Conservation (phyloP, 2,888 invertebrate genomes). For the Druceiella hillmani region DNA sequence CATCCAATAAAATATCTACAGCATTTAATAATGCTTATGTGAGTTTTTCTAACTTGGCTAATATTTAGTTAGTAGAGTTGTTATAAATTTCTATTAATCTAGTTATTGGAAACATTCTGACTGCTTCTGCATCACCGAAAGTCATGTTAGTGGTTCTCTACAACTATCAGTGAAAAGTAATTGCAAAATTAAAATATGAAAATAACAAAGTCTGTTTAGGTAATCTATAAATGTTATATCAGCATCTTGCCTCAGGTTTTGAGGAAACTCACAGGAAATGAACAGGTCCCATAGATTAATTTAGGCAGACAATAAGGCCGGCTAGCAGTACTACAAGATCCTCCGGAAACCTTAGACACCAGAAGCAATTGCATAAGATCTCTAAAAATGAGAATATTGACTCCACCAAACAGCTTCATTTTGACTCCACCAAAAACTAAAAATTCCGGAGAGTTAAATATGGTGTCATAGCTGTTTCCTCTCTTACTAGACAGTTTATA, state of each 20-base stretch:
- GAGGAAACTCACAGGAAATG: not conserved
- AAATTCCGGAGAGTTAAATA: no score
- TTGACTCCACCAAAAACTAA: no score
- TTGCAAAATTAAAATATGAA: not conserved
- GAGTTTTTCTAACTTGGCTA: not conserved
- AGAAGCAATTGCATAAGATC: conserved; percentile 1
- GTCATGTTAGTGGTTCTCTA: not conserved
- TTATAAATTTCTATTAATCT: not conserved
- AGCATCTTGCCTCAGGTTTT: not conserved
- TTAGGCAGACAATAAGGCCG: not conserved
- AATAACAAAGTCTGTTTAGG: not conserved
- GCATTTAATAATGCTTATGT: not conserved
- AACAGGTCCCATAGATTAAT: conserved; percentile 2
- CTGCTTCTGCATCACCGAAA: conserved; percentile 1
- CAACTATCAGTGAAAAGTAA: not conserved
- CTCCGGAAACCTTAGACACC: not conserved
- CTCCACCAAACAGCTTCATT: not conserved
- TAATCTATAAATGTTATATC: not conserved
- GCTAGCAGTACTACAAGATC: conserved; percentile 1
- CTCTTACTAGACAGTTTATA: no score
- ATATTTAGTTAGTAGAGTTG: not conserved
- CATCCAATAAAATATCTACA: conserved; percentile 4
- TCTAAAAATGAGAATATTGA: not conserved
- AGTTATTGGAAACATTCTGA: not conserved
- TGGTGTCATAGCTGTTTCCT: no score